Base-by-base conservation (phyloP, 2,113 vertebrate species). In the Helogale parvula region DNA sequence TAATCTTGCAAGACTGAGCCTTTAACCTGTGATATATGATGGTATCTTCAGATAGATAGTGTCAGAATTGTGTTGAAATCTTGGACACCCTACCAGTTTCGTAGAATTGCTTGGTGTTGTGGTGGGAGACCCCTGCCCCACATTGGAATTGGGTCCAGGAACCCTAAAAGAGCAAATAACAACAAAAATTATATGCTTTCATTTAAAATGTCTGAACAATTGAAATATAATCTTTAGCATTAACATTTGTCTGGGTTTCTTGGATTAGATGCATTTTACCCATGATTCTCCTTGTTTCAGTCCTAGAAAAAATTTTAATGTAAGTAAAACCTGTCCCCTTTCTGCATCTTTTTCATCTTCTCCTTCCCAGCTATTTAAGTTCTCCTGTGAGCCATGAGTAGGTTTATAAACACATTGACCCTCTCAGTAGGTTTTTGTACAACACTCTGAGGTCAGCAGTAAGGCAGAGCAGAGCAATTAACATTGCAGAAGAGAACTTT, bases 221-320 rank as follows among this genome's bases (percentile, higher is more conserved):
- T 82, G n/a, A 88, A 84, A 84, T 83, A 76, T 74, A 57, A 72
- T 85, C 74, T 87, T 87, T 69, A 63, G 31, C 65, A 74, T 89
- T 89, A 86, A 52, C 10, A 33, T 90, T 93, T 93, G 71, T 84
- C 66, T 65, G 50, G 3, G 12, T 27, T 69, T 88, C 50, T 31
- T 60, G 29, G 8, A 33, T 74, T 45, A 66, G 35, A 71, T 69
- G 17, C 7, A 35, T 80, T 45, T 85, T 74, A 87, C 41, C 17
- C 17, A 1, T 72, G 19, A 95, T 74, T 93, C 47, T 69, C n/a
- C 29, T 83, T 45, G 17, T 47, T 74, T 35, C 25, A 72, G 54
- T 31, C 31, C n/a, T 52, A 10, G 45, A 66, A 5, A 82, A 47
- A 91, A 29, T 66, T 80, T 66, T 57, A 47, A 81, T 63, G 21